phyloP scores from a whole-genome alignment of 2,797 vertebrate species.

The Malurus splendens region DNA sequence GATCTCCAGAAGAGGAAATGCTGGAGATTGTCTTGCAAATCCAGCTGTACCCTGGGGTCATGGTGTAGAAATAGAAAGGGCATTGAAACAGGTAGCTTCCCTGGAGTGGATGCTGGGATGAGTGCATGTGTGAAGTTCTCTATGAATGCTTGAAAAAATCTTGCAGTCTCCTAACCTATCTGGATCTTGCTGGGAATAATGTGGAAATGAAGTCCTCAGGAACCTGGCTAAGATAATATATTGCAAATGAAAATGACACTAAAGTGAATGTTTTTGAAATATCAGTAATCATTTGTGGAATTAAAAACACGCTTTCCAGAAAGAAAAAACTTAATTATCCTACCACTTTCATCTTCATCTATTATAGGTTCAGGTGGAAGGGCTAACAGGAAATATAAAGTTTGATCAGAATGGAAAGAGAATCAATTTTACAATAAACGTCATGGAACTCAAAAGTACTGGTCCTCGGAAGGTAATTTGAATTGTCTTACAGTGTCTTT shows the following conservation, averaged over 20 bases:
- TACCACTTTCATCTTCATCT: constrained; percentile 31
- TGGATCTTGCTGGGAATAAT: neutral
- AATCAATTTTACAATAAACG: constrained; percentile 95
- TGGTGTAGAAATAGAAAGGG: constrained; percentile 95
- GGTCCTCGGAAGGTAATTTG: constrained; percentile 91
- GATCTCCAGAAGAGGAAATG: constrained; percentile 92
- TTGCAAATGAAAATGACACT: neutral
- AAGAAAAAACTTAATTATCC: neutral
- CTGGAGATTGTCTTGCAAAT: constrained; percentile 95
- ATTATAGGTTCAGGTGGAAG: constrained; percentile 90
- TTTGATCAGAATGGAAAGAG: constrained; percentile 97
- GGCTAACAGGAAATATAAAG: constrained; percentile 95
- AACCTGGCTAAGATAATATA: neutral
- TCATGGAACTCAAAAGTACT: constrained; percentile 97
- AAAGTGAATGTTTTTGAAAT: neutral
- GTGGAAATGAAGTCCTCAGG: neutral
- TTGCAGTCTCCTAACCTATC: neutral
- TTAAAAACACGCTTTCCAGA: neutral
- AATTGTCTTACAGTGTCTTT: constrained; percentile 22
- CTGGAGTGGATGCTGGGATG: neutral
- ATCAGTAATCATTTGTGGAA: neutral
- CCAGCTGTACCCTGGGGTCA: constrained; percentile 97
- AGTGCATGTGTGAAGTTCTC: neutral
- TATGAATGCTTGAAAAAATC: neutral
- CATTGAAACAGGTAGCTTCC: constrained; percentile 90